Evolutionary conservation across 2,797 vertebrate species (phyloP), one percentile per base, ranked within the genome.

Genomic region (Enteromius thamalakanensis): DNA sequence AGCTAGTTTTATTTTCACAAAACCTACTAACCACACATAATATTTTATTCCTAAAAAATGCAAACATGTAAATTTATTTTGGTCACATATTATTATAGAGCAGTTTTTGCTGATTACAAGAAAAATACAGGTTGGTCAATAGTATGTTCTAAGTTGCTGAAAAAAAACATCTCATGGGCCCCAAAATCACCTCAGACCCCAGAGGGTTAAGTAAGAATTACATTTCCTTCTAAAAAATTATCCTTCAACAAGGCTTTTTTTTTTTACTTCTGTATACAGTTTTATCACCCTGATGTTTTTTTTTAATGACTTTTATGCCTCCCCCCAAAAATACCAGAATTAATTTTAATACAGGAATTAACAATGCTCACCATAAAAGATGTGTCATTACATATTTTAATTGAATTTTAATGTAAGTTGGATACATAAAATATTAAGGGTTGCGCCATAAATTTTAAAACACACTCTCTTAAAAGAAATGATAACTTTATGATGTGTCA

Each of bases 361-460:
- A 62, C 23, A 11, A 62, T 29, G 4, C 23, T 62, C 23, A 62
- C 29, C 23, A 60, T 26, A 62, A 26, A 62, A 29, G 2, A 62
- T 23, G 4, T 5, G 1, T 26, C 11, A 60, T 26, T 26, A 1
- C 5, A 60, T 26, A 12, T 69, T n/a, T 32, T 4, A 32, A 12
- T 34, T 21, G 0, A 32, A 19, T 29, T 71, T 49, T 0, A 29
- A 47, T 71, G n/a, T 60, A 14, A 14, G 14, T 62, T 8, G 23
- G 58, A 26, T 64, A 64, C 26, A 64, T 32, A 8, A 9, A 65
- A 29, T 17, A 32, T 7, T 6, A 32, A 62, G 49, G 34, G 29
- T 74, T 11, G 15, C 14, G 1, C 29, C 71, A 87, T 53, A 49
- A 64, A 82, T 87, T 71, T 53, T 55, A 55, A 21, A 70, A 42